Base-by-base conservation (phyloP, 2,113 vertebrate species). In the Oxyura jamaicensis region DNA sequence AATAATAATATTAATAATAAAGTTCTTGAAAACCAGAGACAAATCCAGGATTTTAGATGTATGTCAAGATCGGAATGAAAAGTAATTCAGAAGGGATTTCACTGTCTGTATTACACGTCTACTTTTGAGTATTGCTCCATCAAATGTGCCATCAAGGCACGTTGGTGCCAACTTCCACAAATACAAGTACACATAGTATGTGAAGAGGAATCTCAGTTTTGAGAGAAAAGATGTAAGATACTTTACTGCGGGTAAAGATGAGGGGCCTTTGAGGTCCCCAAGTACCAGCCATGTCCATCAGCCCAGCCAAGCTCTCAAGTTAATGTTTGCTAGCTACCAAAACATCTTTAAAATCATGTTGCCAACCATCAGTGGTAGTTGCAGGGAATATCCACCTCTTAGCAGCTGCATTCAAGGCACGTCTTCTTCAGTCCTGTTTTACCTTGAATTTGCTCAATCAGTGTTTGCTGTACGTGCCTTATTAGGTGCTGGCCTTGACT, bases 61-160 rank as follows among this genome's bases (percentile, higher is more conserved):
- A 42, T 18, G 29, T 56, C 65, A 90, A 73, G 55, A 53, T 0
- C 35, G 39, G 35, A 91, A 36, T 0, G 0, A 39, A 88, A 93
- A 93, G 67, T 41, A 81, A 67, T 91, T 78, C 60, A 65, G 55
- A 58, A 67, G 75, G 83, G 25, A 90, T 90, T 86, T 91, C 82
- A 48, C 26, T 41, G 56, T 74, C 84, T 74, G 36, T 26, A 39
- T 83, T 91, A 55, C 25, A 67, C 26, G 41, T 65, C 60, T 93
- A 5, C 8, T 67, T 81, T 46, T 72, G 46, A 67, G 33, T 28
- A 80, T 31, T 14, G 19, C 39, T 93, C 52, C 60, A 83, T 74
- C 22, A 77, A 81, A 68, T 21, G 33, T 63, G 55, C 53, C 84
- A 88, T 59, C 23, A 83, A 90, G 39, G 25, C 44, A 46, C 18